A percentile compares a stretch with the other conserved stretches of the same genome.
Conservation (phyloP, 1,140 invertebrate genomes). For the Listronotus bonariensis region DNA sequence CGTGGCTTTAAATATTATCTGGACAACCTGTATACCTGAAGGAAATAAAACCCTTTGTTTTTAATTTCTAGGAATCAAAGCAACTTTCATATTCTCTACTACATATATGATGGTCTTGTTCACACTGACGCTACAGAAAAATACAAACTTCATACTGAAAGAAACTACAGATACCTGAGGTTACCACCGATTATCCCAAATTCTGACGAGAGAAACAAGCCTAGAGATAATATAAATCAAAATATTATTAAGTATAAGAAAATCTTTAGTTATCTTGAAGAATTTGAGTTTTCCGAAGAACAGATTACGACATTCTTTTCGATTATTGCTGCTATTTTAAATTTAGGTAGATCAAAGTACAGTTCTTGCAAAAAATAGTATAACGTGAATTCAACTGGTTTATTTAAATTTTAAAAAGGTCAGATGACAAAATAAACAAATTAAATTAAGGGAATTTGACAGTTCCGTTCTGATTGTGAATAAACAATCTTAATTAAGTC, state of each 20-base stretch:
- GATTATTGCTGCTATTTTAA: constrained; percentile 76
- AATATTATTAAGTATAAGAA: constrained; percentile 49
- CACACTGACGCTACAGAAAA: constrained; percentile 64
- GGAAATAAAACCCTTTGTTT: too few relatives aligned
- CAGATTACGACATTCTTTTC: constrained; percentile 74
- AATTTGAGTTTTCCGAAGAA: constrained; percentile 74
- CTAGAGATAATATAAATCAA: constrained; percentile 62
- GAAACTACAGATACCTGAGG: constrained; percentile 80
- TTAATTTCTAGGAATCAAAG: constrained; percentile 62
- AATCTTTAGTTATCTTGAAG: constrained; percentile 45
- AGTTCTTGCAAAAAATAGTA: background rate
- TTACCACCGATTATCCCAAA: constrained; percentile 62
- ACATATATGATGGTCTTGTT: constrained; percentile 82
- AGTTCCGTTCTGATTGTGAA: too few relatives aligned
- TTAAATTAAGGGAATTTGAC: too few relatives aligned
- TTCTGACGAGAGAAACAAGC: constrained; percentile 57
- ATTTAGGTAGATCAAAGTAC: constrained; percentile 55
- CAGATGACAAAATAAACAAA: too few relatives aligned
- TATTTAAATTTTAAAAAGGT: too few relatives aligned
- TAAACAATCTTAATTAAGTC: too few relatives aligned
- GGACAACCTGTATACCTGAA: too few relatives aligned
- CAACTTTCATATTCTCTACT: constrained; percentile 90
- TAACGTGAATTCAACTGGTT: too few relatives aligned
- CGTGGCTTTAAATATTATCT: too few relatives aligned
- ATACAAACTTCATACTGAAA: constrained; percentile 67